phyloP scores from a whole-genome alignment of 2,797 vertebrate genomes.

The Sparidentex hasta region DNA sequence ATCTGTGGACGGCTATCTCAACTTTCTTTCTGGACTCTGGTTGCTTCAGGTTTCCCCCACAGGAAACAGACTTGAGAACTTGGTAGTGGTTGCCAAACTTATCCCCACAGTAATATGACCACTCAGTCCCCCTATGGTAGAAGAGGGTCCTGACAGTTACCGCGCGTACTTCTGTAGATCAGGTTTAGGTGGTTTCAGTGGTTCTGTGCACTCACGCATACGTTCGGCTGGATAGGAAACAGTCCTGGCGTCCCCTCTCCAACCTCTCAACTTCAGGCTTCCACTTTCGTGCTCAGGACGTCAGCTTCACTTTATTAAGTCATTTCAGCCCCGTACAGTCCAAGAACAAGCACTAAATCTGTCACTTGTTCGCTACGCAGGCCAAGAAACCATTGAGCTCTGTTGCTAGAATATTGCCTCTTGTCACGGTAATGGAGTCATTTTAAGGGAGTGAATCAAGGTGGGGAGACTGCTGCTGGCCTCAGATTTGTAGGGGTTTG shows the following conservation, averaged over 20 bases:
- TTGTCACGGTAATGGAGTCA: conserved; percentile 70
- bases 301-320: conserved; percentile 76
- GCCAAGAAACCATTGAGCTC: conserved; percentile 58
- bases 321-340: conserved; percentile 59
- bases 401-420: conserved; percentile 64
- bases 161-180: conserved; percentile 59
- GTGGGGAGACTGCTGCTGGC: conserved; percentile 34
- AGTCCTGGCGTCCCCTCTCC: conserved; percentile 45
- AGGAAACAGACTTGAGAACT: conserved; percentile 57
- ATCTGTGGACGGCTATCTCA: conserved; percentile 28
- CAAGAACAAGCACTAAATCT: conserved; percentile 72
- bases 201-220: conserved; percentile 34
- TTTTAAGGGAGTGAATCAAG: conserved; percentile 52
- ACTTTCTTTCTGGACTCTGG: conserved; percentile 42
- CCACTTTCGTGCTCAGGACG: conserved; percentile 71
- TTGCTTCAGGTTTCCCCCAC: conserved; percentile 37
- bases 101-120: conserved; percentile 58
- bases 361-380: conserved; percentile 41
- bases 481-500: conserved; percentile 4
- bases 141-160: conserved; percentile 65
- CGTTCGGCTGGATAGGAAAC: conserved; percentile 66
- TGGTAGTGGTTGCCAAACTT: conserved; percentile 44
- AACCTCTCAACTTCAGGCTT: conserved; percentile 62
- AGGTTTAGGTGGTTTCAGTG: conserved; percentile 63
- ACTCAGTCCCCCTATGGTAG: conserved; percentile 38